Evolutionary conservation across 2,113 vertebrate genomes (phyloP).

Genomic region (Caracal caracal): DNA sequence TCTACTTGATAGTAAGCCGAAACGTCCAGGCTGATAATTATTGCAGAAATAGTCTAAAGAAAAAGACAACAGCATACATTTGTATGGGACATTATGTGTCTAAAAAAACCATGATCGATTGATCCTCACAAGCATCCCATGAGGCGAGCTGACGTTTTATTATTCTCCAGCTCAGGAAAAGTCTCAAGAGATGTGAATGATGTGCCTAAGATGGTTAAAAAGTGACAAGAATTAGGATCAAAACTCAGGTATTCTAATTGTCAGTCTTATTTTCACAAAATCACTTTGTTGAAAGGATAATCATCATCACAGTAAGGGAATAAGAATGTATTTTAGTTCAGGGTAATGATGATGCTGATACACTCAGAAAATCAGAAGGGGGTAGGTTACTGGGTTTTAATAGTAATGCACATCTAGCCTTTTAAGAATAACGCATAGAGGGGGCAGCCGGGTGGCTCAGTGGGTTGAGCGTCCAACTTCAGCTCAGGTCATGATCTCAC

Average conservation of each 20-base stretch:
- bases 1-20: neutral
- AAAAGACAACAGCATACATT: neutral
- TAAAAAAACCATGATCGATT: neutral
- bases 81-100: neutral
- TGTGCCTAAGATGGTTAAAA: neutral
- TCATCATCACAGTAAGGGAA: neutral
- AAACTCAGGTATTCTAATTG: neutral
- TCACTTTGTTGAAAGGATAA: neutral
- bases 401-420: neutral
- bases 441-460: too few species aligned
- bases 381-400: neutral
- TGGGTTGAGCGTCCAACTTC: too few species aligned
- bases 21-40: neutral
- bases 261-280: neutral
- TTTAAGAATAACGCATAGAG: too few species aligned
- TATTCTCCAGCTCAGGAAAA: neutral
- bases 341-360: neutral
- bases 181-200: neutral
- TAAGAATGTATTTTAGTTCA: neutral
- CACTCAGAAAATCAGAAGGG: neutral
- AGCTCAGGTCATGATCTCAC: too few species aligned
- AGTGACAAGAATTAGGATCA: neutral
- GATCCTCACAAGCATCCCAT: neutral
- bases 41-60: slow-evolving; percentile 19
- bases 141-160: neutral